These are phyloP conservation scores for Cherax quadricarinatus DNA, from an alignment of 1,140 invertebrate genomes.

Conservation along the genomic window DNA sequence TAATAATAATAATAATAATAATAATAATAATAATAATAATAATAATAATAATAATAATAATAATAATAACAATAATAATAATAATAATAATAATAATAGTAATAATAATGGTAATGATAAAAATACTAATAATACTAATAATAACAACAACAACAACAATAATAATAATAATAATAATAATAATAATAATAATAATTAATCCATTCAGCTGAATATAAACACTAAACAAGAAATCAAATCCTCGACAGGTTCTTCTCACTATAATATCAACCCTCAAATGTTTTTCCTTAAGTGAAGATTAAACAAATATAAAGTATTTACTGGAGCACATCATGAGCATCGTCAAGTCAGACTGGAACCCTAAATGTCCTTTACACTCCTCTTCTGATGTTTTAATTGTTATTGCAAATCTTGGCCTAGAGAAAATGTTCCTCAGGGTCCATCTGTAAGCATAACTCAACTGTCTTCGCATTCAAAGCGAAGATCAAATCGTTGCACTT, in stretches of 20 bases:
- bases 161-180: not conserved
- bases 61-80: not conserved
- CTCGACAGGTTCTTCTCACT: not conserved
- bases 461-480: too few relatives aligned
- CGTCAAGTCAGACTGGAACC: too few relatives aligned
- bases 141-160: not conserved
- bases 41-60: slow-evolving; percentile 17
- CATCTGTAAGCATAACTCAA: too few relatives aligned
- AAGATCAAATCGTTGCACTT: too few relatives aligned
- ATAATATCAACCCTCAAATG: not conserved
- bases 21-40: slow-evolving; percentile 21
- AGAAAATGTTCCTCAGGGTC: too few relatives aligned
- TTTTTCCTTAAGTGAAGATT: not conserved
- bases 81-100: not conserved
- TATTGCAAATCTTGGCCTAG: too few relatives aligned
- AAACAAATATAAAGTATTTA: too few relatives aligned
- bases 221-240: not conserved
- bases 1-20: not conserved
- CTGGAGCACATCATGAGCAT: too few relatives aligned
- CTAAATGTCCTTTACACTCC: too few relatives aligned
- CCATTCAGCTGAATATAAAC: not conserved
- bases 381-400: too few relatives aligned
- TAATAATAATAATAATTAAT: too few relatives aligned
- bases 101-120: not conserved
- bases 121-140: not conserved